phyloP scores from a whole-genome alignment of 2,888 invertebrate species.

The Hypomecis atomaria region DNA sequence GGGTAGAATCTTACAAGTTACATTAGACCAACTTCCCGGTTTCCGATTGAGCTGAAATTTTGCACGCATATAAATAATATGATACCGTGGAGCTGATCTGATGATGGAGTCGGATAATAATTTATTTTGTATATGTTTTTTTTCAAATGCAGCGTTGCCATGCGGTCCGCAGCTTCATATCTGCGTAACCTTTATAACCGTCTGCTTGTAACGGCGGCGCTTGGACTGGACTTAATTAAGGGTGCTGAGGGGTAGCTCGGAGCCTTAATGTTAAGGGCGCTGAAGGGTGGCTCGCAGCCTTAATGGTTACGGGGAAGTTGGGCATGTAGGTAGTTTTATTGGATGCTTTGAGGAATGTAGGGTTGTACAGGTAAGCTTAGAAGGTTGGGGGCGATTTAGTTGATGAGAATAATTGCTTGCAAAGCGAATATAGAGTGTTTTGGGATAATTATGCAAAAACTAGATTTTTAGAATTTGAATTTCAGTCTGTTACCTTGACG shows the following conservation, averaged over 20 bases:
- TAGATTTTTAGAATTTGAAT: too few relatives aligned
- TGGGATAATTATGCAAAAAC: too few relatives aligned
- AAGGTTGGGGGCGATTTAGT: neutral
- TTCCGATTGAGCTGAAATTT: too few relatives aligned
- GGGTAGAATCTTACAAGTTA: too few relatives aligned
- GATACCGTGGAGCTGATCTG: too few relatives aligned
- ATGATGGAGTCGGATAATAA: too few relatives aligned
- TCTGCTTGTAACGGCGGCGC: neutral
- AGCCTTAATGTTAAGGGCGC: neutral
- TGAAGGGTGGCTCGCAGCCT: neutral
- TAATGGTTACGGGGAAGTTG: constrained; percentile 1
- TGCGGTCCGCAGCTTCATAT: neutral
- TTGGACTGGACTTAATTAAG: constrained; percentile 2
- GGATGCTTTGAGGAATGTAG: neutral
- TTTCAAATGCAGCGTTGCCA: neutral
- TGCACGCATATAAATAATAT: too few relatives aligned
- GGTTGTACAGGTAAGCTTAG: neutral
- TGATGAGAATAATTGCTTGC: too few relatives aligned
- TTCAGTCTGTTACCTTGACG: too few relatives aligned
- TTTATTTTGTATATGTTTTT: too few relatives aligned
- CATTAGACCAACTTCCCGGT: too few relatives aligned
- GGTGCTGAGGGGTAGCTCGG: neutral
- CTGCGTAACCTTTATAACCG: neutral
- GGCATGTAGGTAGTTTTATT: neutral
- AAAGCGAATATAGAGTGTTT: too few relatives aligned